Base-by-base conservation (phyloP, 2,888 invertebrate genomes). In the Eurois occulta region DNA sequence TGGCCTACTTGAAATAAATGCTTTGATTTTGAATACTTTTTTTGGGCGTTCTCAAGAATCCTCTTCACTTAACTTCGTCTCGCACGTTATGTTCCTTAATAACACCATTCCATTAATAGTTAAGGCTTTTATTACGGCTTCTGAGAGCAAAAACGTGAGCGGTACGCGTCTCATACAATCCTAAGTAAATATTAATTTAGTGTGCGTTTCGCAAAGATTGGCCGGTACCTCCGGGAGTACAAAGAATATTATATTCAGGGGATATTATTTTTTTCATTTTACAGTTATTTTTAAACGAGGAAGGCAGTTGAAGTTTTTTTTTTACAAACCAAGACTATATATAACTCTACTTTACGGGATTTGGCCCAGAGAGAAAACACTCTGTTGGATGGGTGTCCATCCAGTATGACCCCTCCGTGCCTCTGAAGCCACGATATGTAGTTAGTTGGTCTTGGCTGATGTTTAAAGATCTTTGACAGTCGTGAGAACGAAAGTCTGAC, bases 181-280 rank as follows among this genome's bases (percentile, higher is more conserved):
- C 73, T 79, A 82, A 82, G 71, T 52, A 82, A 82, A 82, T 80
- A 84, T 82, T 84, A 28, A 84, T 72, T 75, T 55, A 75, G 84
- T 70, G 55, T 69, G 32, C 38, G 55, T 68, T 69, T 41, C 68
- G n/a, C 64, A 67, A 70, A 83, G 73, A 84, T 71, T 68, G 43
- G 21, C n/a, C 41, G 28, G 21, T 72, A 11, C 46, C 68, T 46
- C 6, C 28, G 7, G 13, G 24, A 68, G n/a, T 52, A 70, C 35
- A 68, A 72, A 68, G 55, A 35, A 79, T 72, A 60, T 68, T 13
- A 32, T 64, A 65, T 74, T 78, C 38, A 2, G 13, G 7, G 21
- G 24, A n/a, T 21, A 64, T 64, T 24, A 18, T 64, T 68, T 58
- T 16, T 43, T 43, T 3, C 11, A 58, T 43, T 66, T 1, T 18